Base-by-base conservation (phyloP, 2,888 invertebrate species). In the Galerucella pusilla region DNA sequence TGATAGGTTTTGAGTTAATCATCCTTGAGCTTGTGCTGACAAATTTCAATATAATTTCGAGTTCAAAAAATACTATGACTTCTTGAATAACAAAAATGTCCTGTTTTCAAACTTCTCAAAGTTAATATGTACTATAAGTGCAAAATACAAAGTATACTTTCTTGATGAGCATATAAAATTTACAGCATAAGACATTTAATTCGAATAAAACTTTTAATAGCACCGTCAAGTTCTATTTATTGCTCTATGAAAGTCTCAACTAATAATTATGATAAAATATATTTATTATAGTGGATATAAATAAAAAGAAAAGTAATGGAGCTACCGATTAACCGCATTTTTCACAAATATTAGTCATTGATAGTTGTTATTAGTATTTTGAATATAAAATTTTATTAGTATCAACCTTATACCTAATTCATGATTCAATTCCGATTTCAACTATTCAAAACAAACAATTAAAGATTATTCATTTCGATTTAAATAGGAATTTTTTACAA, bases 231-330 rank as follows among this genome's bases (percentile, higher is more conserved):
- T 25, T 60, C 25, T 20, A 60, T 60, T 60, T 60, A 60, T 28
- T 60, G 28, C 60, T 60, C 60, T 60, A 60, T 60, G 14, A 60
- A 60, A 60, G 60, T 60, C 60, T 28, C 25, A 60, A 60, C 20
- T 28, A 60, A 60, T 60, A 60, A 28, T 60, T 28, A 25, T 60
- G 28, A 60, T 60, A 28, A 60, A 28, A 28, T 60, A 60, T 28
- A 28, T 28, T 28, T 28, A 28, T 28, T 25, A 28, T 28, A 9
- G 7, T 14, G 52, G 28, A 60, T 16, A 28, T 60, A 60, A 60
- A 60, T 60, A 60, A 60, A 60, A 60, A 60, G 11, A 28, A n/a
- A 6, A 52, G 52, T n/a, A 52, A n/a, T n/a, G 14, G n/a, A 6
- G n/a, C n/a, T 52, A 52, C n/a, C 14, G n/a, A 52, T 14, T 2